Conservation (phyloP, 2,888 invertebrate genomes). For the Drosophila austrosaltans region DNA sequence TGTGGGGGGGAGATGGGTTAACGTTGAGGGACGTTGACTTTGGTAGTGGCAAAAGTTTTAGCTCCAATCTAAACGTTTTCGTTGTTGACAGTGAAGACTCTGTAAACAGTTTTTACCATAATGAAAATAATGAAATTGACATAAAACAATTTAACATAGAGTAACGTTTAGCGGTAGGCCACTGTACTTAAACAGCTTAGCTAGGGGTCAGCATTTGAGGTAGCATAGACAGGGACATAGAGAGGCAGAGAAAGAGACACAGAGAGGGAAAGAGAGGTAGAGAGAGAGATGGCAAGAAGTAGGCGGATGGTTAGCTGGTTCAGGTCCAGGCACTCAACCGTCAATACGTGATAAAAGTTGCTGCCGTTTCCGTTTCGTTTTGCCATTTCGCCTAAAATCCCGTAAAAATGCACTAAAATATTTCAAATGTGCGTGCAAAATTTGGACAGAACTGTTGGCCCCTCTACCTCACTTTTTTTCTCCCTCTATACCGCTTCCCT, state of each 20-base stretch:
- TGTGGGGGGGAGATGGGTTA: background rate
- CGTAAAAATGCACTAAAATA: slow-evolving; percentile 70
- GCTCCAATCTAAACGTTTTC: slow-evolving; percentile 64
- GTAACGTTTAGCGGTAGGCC: background rate
- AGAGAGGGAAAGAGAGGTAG: background rate
- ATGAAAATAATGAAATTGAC: background rate
- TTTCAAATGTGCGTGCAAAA: slow-evolving; percentile 69
- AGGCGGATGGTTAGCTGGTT: slow-evolving; percentile 8
- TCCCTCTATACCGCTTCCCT: slow-evolving; percentile 1
- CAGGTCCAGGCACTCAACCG: slow-evolving; percentile 58
- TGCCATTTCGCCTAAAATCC: slow-evolving; percentile 37
- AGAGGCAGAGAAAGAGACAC: background rate
- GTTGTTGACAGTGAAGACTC: slow-evolving; percentile 53
- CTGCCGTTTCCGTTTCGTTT: slow-evolving; percentile 60
- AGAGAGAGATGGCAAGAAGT: background rate
- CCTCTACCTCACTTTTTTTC: background rate
- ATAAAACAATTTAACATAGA: slow-evolving; percentile 6
- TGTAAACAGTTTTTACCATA: background rate
- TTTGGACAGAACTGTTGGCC: slow-evolving; percentile 27
- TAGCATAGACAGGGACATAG: background rate
- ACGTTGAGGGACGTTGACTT: slow-evolving; percentile 1
- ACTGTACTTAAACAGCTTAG: slow-evolving; percentile 10
- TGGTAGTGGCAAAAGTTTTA: slow-evolving; percentile 50
- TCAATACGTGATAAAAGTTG: slow-evolving; percentile 75
- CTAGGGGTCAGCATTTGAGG: slow-evolving; percentile 5